Percentiles rank a stretch among this genome's conserved stretches.
phyloP scores from a whole-genome alignment of 2,797 vertebrate species.

The Hoplostethus atlanticus region DNA sequence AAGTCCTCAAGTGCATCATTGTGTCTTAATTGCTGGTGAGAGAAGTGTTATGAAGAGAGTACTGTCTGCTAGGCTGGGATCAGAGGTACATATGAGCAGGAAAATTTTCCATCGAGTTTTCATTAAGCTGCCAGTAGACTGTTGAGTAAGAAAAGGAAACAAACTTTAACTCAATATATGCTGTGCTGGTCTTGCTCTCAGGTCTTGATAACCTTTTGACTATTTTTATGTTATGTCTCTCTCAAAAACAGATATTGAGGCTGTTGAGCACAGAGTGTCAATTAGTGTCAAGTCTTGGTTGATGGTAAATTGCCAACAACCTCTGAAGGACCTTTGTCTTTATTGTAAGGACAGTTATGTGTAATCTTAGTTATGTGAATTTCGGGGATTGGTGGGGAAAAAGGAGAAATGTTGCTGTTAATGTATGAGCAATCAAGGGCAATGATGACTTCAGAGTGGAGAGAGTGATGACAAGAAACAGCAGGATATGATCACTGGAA shows the following conservation, averaged over 20 bases:
- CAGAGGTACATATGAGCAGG: slow-evolving; percentile 67
- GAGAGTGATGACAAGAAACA: slow-evolving; percentile 26
- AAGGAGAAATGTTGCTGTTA: slow-evolving; percentile 9
- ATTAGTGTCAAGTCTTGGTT: neutral
- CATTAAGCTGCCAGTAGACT: slow-evolving; percentile 69
- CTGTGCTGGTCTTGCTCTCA: slow-evolving; percentile 49
- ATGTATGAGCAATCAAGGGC: slow-evolving; percentile 22
- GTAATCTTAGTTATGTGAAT: neutral
- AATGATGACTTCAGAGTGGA: slow-evolving; percentile 22
- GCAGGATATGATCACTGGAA: slow-evolving; percentile 59
- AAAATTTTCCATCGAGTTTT: slow-evolving; percentile 76
- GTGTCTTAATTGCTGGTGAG: slow-evolving; percentile 44
- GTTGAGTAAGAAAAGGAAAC: slow-evolving; percentile 63
- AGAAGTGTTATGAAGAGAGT: slow-evolving; percentile 38
- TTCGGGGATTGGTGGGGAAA: slow-evolving; percentile 21
- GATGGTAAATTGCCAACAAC: neutral
- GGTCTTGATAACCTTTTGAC: slow-evolving; percentile 1
- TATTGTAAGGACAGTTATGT: slow-evolving; percentile 11
- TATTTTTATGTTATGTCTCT: neutral
- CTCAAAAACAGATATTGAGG: neutral
- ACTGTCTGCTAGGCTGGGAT: slow-evolving; percentile 54
- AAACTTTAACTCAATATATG: slow-evolving; percentile 79
- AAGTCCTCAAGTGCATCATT: slow-evolving; percentile 71
- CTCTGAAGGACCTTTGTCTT: slow-evolving; percentile 6
- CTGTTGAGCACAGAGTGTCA: neutral